Conservation (phyloP, 1,140 invertebrate genomes). For the Ceratosolen solmsi region DNA sequence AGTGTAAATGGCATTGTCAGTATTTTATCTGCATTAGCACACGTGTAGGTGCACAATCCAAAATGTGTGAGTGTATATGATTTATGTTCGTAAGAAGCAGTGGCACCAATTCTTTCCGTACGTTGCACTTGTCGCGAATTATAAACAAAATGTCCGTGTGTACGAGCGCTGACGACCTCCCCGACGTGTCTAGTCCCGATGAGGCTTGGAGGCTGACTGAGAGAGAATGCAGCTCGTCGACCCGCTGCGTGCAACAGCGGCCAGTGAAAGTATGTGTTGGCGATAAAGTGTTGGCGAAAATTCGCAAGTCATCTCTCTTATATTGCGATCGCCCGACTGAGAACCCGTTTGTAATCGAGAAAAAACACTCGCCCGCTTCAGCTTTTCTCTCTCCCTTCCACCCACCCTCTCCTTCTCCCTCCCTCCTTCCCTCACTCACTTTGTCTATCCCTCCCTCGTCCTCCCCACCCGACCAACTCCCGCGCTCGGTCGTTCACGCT, state of each 20-base stretch:
- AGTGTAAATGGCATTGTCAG: too few relatives aligned
- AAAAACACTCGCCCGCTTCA: background rate
- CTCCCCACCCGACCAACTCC: background rate
- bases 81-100: background rate
- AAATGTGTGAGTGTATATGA: background rate
- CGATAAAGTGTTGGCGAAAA: constrained; percentile 22
- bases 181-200: constrained; percentile 22
- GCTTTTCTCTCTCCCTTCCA: background rate
- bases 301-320: constrained; percentile 35
- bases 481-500: background rate
- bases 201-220: constrained; percentile 45
- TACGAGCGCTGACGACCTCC: background rate
- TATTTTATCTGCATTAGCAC: background rate
- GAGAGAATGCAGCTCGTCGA: constrained; percentile 17
- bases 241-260: constrained; percentile 21
- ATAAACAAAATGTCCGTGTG: constrained; percentile 19
- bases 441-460: background rate
- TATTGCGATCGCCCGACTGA: background rate
- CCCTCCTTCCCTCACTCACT: background rate
- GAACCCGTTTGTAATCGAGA: background rate
- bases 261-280: constrained; percentile 25
- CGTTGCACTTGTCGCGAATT: background rate
- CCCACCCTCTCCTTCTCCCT: background rate
- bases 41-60: background rate
- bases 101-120: constrained; percentile 5